Percentiles rank a stretch among this genome's conserved stretches.
phyloP scores from a whole-genome alignment of 1,140 invertebrate genomes.

The Drosophila leontia region DNA sequence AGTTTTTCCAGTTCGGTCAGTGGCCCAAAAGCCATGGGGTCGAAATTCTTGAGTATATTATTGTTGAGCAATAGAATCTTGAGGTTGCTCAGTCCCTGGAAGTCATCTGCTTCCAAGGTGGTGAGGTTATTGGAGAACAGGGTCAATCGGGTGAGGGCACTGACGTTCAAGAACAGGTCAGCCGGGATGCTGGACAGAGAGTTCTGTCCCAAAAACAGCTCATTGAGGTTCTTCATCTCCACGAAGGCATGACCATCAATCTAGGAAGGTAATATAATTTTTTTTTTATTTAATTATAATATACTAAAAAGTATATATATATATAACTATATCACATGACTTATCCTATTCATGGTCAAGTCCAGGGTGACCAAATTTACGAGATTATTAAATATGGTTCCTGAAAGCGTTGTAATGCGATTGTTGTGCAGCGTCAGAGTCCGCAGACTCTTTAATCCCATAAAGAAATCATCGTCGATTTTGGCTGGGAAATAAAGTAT shows the following conservation, averaged over 20 bases:
- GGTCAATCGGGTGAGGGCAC: slow-evolving; percentile 86
- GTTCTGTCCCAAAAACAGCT: slow-evolving; percentile 88
- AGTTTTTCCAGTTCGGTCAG: slow-evolving; percentile 85
- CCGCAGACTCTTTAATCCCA: slow-evolving; percentile 86
- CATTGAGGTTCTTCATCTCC: slow-evolving; percentile 86
- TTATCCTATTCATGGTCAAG: slow-evolving; percentile 87
- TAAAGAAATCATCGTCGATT: slow-evolving; percentile 86
- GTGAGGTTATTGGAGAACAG: slow-evolving; percentile 88
- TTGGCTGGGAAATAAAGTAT: slow-evolving; percentile 33
- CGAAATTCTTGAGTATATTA: slow-evolving; percentile 86
- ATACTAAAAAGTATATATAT: background rate
- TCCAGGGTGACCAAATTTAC: slow-evolving; percentile 86
- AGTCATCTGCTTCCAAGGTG: slow-evolving; percentile 85
- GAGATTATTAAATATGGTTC: slow-evolving; percentile 86
- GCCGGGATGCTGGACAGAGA: slow-evolving; percentile 86
- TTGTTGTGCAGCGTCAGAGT: slow-evolving; percentile 88
- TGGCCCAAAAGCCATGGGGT: slow-evolving; percentile 86
- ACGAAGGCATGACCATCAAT: slow-evolving; percentile 86
- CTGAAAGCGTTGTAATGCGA: slow-evolving; percentile 87
- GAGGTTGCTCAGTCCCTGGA: slow-evolving; percentile 86
- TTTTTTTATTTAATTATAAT: background rate
- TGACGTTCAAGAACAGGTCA: slow-evolving; percentile 85
- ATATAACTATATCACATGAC: slow-evolving; percentile 61
- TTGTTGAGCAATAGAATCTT: slow-evolving; percentile 88
- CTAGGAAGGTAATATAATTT: slow-evolving; percentile 4